Conservation (phyloP, 2,113 vertebrate genomes). For the Lanius ludovicianus region DNA sequence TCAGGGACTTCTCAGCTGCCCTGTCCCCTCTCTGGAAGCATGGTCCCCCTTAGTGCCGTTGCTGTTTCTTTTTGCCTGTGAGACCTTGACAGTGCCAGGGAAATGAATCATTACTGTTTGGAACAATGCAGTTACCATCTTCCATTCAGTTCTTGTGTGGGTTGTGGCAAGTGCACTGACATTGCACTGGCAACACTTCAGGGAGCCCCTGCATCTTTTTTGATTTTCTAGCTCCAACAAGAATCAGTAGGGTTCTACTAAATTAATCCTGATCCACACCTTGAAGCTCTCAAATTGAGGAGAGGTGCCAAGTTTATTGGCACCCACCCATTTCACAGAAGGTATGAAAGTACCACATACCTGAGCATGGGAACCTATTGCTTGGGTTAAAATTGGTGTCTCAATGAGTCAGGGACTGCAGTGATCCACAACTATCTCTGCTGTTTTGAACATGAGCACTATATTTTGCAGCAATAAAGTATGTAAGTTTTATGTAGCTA, state of each 20-base stretch:
- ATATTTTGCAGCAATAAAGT: neutral
- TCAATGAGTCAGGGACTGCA: neutral
- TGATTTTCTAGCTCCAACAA: neutral
- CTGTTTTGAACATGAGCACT: neutral
- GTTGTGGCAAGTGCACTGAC: neutral
- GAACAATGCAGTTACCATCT: neutral
- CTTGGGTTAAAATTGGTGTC: neutral
- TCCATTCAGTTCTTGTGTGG: neutral
- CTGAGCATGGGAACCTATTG: neutral
- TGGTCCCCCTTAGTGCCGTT: accelerated
- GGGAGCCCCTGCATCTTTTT: neutral
- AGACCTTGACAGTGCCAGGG: neutral
- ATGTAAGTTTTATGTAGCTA: neutral
- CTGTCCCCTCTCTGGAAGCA: neutral
- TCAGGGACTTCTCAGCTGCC: neutral
- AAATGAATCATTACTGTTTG: neutral
- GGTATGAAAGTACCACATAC: neutral
- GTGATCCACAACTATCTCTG: neutral
- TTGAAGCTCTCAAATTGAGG: neutral
- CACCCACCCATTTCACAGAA: neutral
- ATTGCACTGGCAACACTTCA: neutral
- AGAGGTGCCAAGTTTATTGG: neutral
- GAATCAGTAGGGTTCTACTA: neutral
- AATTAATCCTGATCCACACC: neutral
- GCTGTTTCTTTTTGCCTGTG: neutral